Evolutionary conservation across 2,113 vertebrate genomes (phyloP).

Genomic region (Castor canadensis): DNA sequence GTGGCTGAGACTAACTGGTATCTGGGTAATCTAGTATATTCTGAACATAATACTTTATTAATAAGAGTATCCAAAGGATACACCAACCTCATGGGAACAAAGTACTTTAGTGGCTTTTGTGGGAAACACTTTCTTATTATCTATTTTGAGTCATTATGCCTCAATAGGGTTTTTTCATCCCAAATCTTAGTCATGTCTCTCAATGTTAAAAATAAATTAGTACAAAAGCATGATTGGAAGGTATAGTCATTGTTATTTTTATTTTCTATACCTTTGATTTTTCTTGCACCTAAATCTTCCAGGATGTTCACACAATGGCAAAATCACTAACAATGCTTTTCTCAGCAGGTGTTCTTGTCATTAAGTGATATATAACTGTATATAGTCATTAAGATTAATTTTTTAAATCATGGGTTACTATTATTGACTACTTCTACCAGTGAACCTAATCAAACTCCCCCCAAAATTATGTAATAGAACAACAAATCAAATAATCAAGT

Average conservation of each 20-base stretch:
- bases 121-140: not conserved
- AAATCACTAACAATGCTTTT: not conserved
- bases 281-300: not conserved
- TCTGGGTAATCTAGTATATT: not conserved
- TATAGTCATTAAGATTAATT: not conserved
- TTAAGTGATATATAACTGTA: not conserved
- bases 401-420: not conserved
- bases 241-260: not conserved
- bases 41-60: not conserved
- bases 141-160: not conserved
- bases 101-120: not conserved
- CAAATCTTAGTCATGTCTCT: not conserved
- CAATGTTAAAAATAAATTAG: not conserved
- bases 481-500: not conserved
- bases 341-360: not conserved
- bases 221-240: not conserved
- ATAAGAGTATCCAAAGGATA: not conserved
- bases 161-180: not conserved
- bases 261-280: slow-evolving; percentile 21
- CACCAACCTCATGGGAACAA: not conserved
- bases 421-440: not conserved
- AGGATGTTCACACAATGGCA: not conserved
- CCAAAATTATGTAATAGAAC: not conserved
- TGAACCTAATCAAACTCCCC: not conserved
- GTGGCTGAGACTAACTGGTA: not conserved